phyloP scores from a whole-genome alignment of 2,113 vertebrate species.

The Sitta europaea region DNA sequence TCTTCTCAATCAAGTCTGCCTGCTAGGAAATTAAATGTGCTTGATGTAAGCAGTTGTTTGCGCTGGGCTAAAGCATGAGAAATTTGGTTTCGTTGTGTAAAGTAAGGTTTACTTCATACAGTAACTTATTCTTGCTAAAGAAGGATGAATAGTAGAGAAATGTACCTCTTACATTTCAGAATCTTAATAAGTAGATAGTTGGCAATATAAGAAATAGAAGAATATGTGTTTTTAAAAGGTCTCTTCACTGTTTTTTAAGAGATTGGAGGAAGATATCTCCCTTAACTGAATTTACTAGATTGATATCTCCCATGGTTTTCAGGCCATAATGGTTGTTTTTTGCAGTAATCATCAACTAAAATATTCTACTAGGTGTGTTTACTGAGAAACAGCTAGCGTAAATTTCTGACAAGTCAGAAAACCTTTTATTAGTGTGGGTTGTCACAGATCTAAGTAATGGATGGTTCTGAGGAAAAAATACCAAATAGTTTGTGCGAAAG shows the following conservation, averaged over 20 bases:
- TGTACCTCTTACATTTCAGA: background rate
- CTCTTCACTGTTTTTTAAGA: background rate
- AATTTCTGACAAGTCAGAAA: background rate
- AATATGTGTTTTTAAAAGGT: background rate
- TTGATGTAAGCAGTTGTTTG: background rate
- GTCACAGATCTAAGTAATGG: background rate
- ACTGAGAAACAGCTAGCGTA: background rate
- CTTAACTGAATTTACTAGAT: background rate
- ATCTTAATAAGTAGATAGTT: background rate
- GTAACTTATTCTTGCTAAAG: background rate
- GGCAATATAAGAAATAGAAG: background rate
- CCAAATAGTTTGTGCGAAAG: background rate
- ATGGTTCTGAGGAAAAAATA: background rate
- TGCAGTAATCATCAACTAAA: background rate
- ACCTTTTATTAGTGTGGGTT: background rate
- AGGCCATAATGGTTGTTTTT: background rate
- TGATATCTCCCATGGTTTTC: background rate
- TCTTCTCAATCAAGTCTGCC: background rate
- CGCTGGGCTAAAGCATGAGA: background rate
- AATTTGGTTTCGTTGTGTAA: background rate
- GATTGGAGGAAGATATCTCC: background rate
- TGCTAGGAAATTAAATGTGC: background rate
- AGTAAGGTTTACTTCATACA: background rate
- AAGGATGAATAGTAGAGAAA: background rate
- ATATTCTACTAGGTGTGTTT: background rate